Conservation (phyloP, 1,140 invertebrate genomes). For the Zaprionus vittiger region DNA sequence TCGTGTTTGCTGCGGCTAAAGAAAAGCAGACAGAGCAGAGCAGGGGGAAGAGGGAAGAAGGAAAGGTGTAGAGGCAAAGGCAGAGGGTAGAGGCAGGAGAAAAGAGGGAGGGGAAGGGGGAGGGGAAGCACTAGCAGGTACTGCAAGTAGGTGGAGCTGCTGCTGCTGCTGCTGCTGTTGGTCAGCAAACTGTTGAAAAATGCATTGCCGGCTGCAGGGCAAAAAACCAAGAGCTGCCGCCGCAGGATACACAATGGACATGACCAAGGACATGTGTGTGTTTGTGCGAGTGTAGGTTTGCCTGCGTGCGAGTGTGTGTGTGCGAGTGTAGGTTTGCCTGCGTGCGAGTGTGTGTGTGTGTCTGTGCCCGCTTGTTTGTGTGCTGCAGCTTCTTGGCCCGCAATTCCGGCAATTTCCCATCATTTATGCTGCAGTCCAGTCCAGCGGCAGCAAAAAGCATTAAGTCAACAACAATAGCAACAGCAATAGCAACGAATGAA, state of each 20-base stretch:
- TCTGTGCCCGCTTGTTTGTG: conserved; percentile 3
- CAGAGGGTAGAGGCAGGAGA: background rate
- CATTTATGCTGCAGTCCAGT: conserved; percentile 18
- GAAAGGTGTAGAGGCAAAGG: background rate
- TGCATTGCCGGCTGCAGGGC: conserved; percentile 26
- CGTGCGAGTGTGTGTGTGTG: background rate
- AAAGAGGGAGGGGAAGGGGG: background rate
- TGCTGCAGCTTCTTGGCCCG: conserved; percentile 22
- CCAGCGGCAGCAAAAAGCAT: conserved; percentile 9
- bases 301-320: background rate
- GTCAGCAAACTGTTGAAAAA: conserved; percentile 47
- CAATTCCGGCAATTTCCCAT: conserved; percentile 31
- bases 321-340: background rate
- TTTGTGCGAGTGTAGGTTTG: background rate
- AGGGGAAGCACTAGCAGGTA: background rate
- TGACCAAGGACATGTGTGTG: conserved; percentile 23
- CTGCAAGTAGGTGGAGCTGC: conserved; percentile 11
- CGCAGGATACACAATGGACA: conserved; percentile 32
- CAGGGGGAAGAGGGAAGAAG: background rate
- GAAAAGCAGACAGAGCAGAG: conserved; percentile 3
- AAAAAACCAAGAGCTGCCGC: conserved; percentile 3
- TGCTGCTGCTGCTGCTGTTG: conserved; percentile 9
- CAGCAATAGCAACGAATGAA: background rate
- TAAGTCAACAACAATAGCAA: conserved; percentile 19
- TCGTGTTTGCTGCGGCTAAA: conserved; percentile 18